Evolutionary conservation across 2,113 vertebrate genomes (phyloP).

Genomic region (Salvelinus sp.): DNA sequence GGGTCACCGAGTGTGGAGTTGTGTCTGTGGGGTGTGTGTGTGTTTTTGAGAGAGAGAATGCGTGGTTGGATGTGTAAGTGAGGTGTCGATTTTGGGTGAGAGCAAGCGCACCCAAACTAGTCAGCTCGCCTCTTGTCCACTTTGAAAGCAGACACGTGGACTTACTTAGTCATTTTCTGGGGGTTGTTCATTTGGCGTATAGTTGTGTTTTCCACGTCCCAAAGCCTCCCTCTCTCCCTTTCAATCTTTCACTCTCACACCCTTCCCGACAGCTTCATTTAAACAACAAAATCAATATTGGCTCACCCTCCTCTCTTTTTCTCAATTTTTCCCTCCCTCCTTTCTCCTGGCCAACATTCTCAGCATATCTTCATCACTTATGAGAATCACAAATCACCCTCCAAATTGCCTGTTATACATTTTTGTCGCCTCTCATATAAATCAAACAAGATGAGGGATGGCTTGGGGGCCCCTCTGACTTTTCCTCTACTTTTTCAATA

Average conservation of each 20-base stretch:
- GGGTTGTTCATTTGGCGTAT: no score
- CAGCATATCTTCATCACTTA: constrained; percentile 49
- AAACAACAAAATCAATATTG: constrained; percentile 57
- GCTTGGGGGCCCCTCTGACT: constrained; percentile 43
- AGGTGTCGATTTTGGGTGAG: no score
- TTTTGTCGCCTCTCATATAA: constrained; percentile 45
- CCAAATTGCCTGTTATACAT: constrained; percentile 58
- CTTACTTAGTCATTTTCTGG: constrained; percentile 4
- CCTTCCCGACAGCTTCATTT: constrained; percentile 43
- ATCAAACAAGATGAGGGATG: constrained; percentile 45
- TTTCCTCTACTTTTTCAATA: constrained; percentile 41
- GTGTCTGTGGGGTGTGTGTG: not conserved
- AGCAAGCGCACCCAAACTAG: no score
- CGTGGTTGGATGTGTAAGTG: not conserved
- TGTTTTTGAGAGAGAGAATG: not conserved
- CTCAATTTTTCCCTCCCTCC: constrained; percentile 13
- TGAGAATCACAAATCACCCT: constrained; percentile 58
- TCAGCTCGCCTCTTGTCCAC: no score
- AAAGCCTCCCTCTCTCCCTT: constrained; percentile 2
- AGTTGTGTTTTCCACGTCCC: constrained; percentile 30
- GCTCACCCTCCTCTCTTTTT: not conserved
- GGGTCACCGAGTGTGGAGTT: constrained; percentile 25
- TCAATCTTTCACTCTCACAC: not conserved
- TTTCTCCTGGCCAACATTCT: constrained; percentile 38
- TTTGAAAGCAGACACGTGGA: not conserved